Evolutionary conservation across 2,888 invertebrate genomes (phyloP).

Genomic region (Poecilus cupreus): DNA sequence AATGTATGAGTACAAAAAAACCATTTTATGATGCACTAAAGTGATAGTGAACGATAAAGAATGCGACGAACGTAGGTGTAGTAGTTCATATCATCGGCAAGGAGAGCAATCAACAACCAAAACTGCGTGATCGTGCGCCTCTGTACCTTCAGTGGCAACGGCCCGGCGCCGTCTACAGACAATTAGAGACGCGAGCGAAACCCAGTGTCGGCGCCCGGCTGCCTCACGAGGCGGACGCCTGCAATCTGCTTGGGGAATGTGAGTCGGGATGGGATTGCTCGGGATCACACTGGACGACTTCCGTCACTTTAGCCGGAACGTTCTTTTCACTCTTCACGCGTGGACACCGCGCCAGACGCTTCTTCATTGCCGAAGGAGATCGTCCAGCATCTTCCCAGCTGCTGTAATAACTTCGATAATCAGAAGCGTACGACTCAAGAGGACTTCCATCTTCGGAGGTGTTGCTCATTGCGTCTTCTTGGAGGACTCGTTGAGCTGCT

Average conservation of each 20-base stretch:
- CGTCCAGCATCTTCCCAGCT: slow-evolving; percentile 72
- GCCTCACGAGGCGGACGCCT: slow-evolving; percentile 66
- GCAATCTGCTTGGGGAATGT: slow-evolving; percentile 61
- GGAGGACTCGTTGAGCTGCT: slow-evolving; percentile 75
- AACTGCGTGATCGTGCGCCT: slow-evolving; percentile 37
- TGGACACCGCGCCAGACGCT: slow-evolving; percentile 76
- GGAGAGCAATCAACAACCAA: slow-evolving; percentile 28
- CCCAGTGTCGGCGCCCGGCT: slow-evolving; percentile 63
- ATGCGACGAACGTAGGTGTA: background rate
- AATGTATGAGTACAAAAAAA: too few relatives aligned
- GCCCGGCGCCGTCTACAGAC: slow-evolving; percentile 64
- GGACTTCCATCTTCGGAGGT: slow-evolving; percentile 69
- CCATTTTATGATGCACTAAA: too few relatives aligned
- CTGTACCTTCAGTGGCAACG: slow-evolving; percentile 65
- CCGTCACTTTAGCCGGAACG: slow-evolving; percentile 66
- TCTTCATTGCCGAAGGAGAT: slow-evolving; percentile 15
- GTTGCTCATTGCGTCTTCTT: slow-evolving; percentile 74
- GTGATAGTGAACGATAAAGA: too few relatives aligned
- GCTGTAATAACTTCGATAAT: slow-evolving; percentile 76
- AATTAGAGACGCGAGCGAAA: slow-evolving; percentile 59
- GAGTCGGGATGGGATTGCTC: background rate
- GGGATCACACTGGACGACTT: background rate
- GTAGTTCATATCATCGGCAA: background rate
- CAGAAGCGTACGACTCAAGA: slow-evolving; percentile 63
- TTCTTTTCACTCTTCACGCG: slow-evolving; percentile 78